Base-by-base conservation (phyloP, 2,113 vertebrate genomes). In the Drymodes brunneopygia region DNA sequence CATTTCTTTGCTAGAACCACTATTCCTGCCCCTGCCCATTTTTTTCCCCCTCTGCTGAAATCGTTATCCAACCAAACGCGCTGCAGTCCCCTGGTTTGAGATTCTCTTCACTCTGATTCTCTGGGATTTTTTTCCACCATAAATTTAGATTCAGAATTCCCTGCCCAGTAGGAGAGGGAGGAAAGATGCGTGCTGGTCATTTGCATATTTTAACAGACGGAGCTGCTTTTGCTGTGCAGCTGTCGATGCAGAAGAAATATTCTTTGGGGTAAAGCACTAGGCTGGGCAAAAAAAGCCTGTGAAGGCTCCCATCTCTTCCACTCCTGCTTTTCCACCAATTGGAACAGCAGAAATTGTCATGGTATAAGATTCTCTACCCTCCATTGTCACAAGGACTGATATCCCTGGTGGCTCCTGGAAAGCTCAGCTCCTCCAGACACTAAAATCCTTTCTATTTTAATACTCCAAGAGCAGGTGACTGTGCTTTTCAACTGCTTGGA, bases 191-290 rank as follows among this genome's bases (percentile, higher is more conserved):
- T 95, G 88, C 40, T 83, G 94, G 90, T 95, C 95, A 94, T 97
- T 97, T 96, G 69, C 95, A 97, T 96, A 96, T 88, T 96, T 96
- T 96, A 96, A 86, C 96, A 97, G 93, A 96, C 94, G 72, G 96
- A 96, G 94, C 64, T 78, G 88, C 51, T 92, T 96, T 92, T 90
- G 58, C 92, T 86, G 92, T 86, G 93, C 96, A 97, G 96, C 96
- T 97, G 96, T 95, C 92, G 4, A 90, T 64, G 88, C 72, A 93
- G 93, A 88, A 96, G 96, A 95, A 92, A 94, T 96, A 97, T 90
- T 97, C 96, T 96, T 96, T 86, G 80, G 96, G 95, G 93, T 96
- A 96, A 95, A 96, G 72, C 60, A 90, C 28, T 42, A 67, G 48
- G 72, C 91, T 84, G 69, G 64, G 86, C 90, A 92, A 88, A 88